Percentiles rank a stretch among this genome's conserved stretches.
phyloP scores from a whole-genome alignment of 1,140 invertebrate species.

The Sitophilus oryzae region DNA sequence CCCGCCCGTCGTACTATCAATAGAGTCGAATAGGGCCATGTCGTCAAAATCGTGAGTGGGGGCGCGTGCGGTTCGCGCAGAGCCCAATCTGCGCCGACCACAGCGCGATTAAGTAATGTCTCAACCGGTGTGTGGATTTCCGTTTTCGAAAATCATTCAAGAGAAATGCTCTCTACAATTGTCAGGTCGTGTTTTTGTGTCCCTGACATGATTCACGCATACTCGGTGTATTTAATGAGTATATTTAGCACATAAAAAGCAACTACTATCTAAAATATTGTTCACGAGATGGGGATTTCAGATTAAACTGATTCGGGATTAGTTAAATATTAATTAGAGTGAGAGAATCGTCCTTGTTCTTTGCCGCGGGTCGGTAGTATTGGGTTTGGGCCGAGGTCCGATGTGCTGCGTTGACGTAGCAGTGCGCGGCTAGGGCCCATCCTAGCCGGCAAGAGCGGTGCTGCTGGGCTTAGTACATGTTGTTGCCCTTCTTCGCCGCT shows the following conservation, averaged over 20 bases:
- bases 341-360: background rate
- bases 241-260: conserved; percentile 12
- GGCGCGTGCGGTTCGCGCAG: no score
- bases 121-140: background rate
- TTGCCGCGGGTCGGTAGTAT: background rate
- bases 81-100: background rate
- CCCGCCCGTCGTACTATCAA: background rate
- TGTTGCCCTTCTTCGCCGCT: background rate
- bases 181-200: background rate
- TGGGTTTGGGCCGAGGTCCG: background rate
- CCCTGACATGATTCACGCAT: conserved; percentile 8
- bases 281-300: background rate
- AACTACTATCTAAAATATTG: conserved; percentile 10
- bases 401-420: background rate
- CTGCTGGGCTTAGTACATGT: background rate
- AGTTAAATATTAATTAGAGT: background rate
- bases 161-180: conserved; percentile 5
- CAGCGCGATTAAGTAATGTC: background rate
- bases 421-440: background rate
- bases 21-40: conserved; percentile 7
- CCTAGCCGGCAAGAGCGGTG: no score
- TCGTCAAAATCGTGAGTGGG: background rate
- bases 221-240: conserved; percentile 8
- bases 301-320: background rate
- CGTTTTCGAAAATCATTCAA: conserved; percentile 15